phyloP scores from a whole-genome alignment of 2,888 invertebrate species.

The Fragum sueziense region DNA sequence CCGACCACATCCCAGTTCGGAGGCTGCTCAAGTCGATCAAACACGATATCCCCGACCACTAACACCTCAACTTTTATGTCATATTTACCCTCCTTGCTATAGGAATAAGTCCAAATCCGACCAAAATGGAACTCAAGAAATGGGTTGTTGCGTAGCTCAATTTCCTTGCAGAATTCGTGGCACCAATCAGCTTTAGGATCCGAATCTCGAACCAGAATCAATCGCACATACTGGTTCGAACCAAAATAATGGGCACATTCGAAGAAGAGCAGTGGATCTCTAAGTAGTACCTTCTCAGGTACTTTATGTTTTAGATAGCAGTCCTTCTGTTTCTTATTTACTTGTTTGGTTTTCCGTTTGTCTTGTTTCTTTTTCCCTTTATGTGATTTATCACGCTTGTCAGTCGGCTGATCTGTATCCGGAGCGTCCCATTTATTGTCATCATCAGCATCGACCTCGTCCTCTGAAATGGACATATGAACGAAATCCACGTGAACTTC shows the following conservation, averaged over 20 bases:
- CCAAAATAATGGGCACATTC: slow-evolving; percentile 61
- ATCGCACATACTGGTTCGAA: slow-evolving; percentile 54
- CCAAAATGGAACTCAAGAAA: slow-evolving; percentile 53
- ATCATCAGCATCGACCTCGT: slow-evolving; percentile 7
- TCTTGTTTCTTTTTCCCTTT: slow-evolving; percentile 14
- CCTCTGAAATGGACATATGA: not conserved
- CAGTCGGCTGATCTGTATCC: slow-evolving; percentile 4
- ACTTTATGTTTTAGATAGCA: slow-evolving; percentile 47
- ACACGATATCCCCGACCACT: slow-evolving; percentile 53
- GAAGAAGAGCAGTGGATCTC: slow-evolving; percentile 55
- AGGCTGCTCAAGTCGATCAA: slow-evolving; percentile 45
- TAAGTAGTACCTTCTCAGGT: slow-evolving; percentile 27
- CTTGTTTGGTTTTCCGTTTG: slow-evolving; percentile 31
- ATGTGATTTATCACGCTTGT: slow-evolving; percentile 4
- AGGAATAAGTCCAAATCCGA: slow-evolving; percentile 51
- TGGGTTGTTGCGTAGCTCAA: slow-evolving; percentile 55
- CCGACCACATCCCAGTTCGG: slow-evolving; percentile 58
- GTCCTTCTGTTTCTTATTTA: slow-evolving; percentile 51
- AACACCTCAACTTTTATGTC: slow-evolving; percentile 45
- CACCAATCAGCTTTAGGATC: slow-evolving; percentile 59
- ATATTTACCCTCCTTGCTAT: not conserved
- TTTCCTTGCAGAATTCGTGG: slow-evolving; percentile 49
- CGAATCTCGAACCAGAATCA: slow-evolving; percentile 44
- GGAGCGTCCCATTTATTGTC: slow-evolving; percentile 42
- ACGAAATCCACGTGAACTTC: no score